Base-by-base conservation (phyloP, 2,888 invertebrate species). In the Mantis religiosa region DNA sequence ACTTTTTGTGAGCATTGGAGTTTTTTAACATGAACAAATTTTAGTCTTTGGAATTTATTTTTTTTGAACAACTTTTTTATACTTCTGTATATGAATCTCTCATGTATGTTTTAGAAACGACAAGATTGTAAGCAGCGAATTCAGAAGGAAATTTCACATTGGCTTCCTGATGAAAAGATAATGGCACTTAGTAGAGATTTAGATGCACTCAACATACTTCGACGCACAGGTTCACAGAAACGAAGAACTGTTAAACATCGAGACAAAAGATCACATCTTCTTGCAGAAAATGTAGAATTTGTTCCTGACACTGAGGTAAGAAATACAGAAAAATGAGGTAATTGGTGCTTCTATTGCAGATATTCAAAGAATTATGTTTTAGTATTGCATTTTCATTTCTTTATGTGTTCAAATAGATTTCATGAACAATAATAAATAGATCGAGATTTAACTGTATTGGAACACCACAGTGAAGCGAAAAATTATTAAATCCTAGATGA, bases 151-250 rank as follows among this genome's bases (percentile, higher is more conserved):
- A 93, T 97, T 83, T 94, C 95, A 14, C 96, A 96, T 92, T 95
- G 97, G 95, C 93, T 97, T 89, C 97, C 98, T 0, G 96, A 97
- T 90, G 97, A 97, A 92, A 99, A 98, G 93, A 92, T 98, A 0
- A 95, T 97, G 93, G 94, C 95, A 89, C 93, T 98, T 90, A 98
- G 98, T 91, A 97, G 96, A 91, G 94, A 94, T 90, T 93, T 94
- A 0, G 97, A 98, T 93, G 97, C 96, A 0, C 92, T 98, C 41
- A 96, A 97, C 92, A 91, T 97, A 54, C 93, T 98, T 89, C 94
- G 96, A 89, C 95, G 96, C 91, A 96, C 98, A 92, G 97, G 97
- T 4, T 96, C 96, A 89, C 97, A 98, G 92, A 98, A 98, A 92
- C 96, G 96, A 91, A 96, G 96, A 89, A 93, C 94, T 15, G 93